phyloP scores from a whole-genome alignment of 1,140 invertebrate genomes.

The Drosophila parabipectinata region DNA sequence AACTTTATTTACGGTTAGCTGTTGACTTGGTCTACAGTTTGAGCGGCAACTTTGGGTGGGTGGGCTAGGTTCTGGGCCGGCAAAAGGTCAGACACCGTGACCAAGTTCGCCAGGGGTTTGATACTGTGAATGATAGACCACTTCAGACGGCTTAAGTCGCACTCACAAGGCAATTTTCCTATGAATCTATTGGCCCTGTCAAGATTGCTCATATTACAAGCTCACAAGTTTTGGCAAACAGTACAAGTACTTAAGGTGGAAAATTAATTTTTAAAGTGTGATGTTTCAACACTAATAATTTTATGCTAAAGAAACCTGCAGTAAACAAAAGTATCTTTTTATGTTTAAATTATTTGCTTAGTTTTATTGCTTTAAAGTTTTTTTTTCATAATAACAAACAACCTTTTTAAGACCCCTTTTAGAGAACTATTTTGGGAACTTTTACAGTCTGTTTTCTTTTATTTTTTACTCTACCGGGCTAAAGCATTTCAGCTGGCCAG shows the following conservation, averaged over 20 bases:
- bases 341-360: background rate
- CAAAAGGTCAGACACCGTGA: constrained; percentile 37
- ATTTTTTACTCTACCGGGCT: constrained; percentile 12
- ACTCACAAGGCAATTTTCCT: constrained; percentile 32
- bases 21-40: constrained; percentile 31
- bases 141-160: constrained; percentile 34
- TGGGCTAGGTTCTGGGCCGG: background rate
- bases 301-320: too few species aligned
- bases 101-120: constrained; percentile 9
- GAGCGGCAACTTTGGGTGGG: constrained; percentile 1
- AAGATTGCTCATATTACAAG: constrained; percentile 19
- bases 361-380: too few species aligned
- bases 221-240: background rate
- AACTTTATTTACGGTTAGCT: constrained; percentile 61
- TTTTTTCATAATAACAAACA: constrained; percentile 8
- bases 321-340: too few species aligned
- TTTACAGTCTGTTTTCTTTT: constrained; percentile 16
- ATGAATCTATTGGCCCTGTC: constrained; percentile 11
- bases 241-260: background rate
- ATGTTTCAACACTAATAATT: too few species aligned
- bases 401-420: constrained; percentile 11
- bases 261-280: too few species aligned
- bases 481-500: constrained; percentile 47
- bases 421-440: constrained; percentile 34
- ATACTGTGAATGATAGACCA: constrained; percentile 21